These are phyloP conservation scores for Spialia ferax DNA, from an alignment of 2,888 invertebrate species.

Conservation along the genomic window DNA sequence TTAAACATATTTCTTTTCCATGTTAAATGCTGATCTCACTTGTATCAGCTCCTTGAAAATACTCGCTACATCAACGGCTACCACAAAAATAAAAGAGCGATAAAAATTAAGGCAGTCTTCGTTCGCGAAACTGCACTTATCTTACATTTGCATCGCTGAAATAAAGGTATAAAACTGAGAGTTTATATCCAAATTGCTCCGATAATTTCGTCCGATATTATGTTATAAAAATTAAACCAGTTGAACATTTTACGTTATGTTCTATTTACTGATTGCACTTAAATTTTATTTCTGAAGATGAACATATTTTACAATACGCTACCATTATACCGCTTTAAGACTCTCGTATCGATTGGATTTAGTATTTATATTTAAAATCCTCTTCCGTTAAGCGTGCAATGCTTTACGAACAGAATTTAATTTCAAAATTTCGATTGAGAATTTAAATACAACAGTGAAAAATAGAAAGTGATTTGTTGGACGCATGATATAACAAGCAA, in stretches of 20 bases:
- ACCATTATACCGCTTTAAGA: neutral
- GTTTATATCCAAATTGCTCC: conserved; percentile 55
- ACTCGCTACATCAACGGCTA: conserved; percentile 54
- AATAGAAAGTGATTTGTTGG: conserved; percentile 50
- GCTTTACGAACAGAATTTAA: conserved; percentile 21
- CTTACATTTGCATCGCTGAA: conserved; percentile 58
- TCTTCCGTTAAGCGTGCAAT: conserved; percentile 45
- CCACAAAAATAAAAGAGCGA: conserved; percentile 55
- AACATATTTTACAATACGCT: neutral
- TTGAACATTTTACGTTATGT: conserved; percentile 32
- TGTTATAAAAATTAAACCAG: conserved; percentile 37
- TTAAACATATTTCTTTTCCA: conserved; percentile 29
- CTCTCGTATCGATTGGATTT: too few relatives aligned
- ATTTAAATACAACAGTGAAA: conserved; percentile 36
- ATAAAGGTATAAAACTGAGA: conserved; percentile 57
- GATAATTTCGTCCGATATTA: conserved; percentile 39
- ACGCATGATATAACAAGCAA: conserved; percentile 47
- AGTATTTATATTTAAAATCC: neutral
- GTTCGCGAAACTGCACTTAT: conserved; percentile 64
- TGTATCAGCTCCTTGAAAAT: conserved; percentile 62
- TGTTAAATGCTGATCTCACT: conserved; percentile 59
- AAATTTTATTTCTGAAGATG: neutral
- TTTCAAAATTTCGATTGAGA: conserved; percentile 27
- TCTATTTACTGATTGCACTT: conserved; percentile 12
- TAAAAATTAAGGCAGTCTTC: conserved; percentile 53